Evolutionary conservation across 2,888 invertebrate species (phyloP).

Genomic region (Blastobasis adustella): DNA sequence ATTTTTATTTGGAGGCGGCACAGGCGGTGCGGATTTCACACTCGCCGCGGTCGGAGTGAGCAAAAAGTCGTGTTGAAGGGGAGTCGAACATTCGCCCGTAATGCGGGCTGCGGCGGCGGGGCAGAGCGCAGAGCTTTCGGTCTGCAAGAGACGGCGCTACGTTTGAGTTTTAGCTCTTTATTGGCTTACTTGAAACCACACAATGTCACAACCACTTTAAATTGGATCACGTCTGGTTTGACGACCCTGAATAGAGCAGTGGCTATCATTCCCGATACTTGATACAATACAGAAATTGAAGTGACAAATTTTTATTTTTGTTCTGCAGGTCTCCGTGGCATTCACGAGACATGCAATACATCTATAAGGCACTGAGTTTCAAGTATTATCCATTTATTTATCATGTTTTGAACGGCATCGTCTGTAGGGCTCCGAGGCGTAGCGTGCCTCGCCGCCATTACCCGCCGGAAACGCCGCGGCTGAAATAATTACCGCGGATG

Average conservation of each 20-base stretch:
- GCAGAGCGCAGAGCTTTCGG: slow-evolving; percentile 29
- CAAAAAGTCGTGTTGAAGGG: slow-evolving; percentile 29
- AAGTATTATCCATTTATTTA: too few relatives aligned
- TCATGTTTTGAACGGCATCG: too few relatives aligned
- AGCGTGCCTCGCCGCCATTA: slow-evolving; percentile 17
- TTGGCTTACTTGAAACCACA: background rate
- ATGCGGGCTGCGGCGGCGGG: slow-evolving; percentile 28
- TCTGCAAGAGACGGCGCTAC: background rate
- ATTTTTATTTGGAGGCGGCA: slow-evolving; percentile 34
- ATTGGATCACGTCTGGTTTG: too few relatives aligned
- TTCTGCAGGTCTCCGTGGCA: too few relatives aligned
- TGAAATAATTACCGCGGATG: slow-evolving; percentile 21
- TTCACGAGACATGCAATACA: too few relatives aligned
- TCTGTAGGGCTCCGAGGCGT: too few relatives aligned
- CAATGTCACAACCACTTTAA: background rate
- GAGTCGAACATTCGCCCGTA: slow-evolving; percentile 36
- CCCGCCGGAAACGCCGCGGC: slow-evolving; percentile 27
- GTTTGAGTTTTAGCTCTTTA: background rate
- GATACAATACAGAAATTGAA: too few relatives aligned
- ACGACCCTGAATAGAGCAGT: too few relatives aligned
- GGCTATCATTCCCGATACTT: too few relatives aligned
- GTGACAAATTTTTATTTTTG: too few relatives aligned
- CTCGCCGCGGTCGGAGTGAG: slow-evolving; percentile 34
- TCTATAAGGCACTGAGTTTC: too few relatives aligned
- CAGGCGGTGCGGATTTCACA: slow-evolving; percentile 40